phyloP scores from a whole-genome alignment of 2,888 invertebrate genomes.

The Aricia artaxerxes region DNA sequence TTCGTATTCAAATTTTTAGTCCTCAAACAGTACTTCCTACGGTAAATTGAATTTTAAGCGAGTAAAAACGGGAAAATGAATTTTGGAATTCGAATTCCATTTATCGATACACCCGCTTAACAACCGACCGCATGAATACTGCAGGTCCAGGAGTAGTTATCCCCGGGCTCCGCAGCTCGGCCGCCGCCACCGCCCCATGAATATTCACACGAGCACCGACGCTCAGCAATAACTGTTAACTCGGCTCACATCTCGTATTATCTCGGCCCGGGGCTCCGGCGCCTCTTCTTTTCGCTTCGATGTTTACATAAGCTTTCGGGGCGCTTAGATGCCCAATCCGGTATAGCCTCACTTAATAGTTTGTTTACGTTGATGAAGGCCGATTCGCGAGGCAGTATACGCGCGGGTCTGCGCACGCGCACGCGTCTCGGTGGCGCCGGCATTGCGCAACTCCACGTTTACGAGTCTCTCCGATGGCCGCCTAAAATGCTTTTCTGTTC shows the following conservation, averaged over 20 bases:
- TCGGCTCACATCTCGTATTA: slow-evolving; percentile 55
- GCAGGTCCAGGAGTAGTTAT: slow-evolving; percentile 47
- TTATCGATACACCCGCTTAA: slow-evolving; percentile 40
- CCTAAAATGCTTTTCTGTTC: slow-evolving; percentile 60
- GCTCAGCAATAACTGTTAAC: slow-evolving; percentile 72
- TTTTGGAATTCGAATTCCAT: slow-evolving; percentile 30
- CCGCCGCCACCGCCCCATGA: slow-evolving; percentile 56
- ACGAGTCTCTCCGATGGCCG: slow-evolving; percentile 56
- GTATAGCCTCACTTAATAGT: slow-evolving; percentile 54
- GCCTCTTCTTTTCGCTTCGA: slow-evolving; percentile 42
- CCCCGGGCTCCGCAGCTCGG: slow-evolving; percentile 51
- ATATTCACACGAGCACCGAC: slow-evolving; percentile 64
- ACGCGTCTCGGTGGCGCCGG: slow-evolving; percentile 78
- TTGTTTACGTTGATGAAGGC: slow-evolving; percentile 78
- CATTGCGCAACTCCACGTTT: slow-evolving; percentile 69
- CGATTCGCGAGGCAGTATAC: slow-evolving; percentile 79
- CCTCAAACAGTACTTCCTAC: background rate
- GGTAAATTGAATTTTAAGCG: background rate
- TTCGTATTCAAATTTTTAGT: background rate
- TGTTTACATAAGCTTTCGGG: slow-evolving; percentile 26
- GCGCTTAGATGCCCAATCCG: slow-evolving; percentile 37
- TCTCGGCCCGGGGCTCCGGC: slow-evolving; percentile 52
- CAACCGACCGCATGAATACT: slow-evolving; percentile 44
- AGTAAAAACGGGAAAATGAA: slow-evolving; percentile 1
- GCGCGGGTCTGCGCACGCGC: slow-evolving; percentile 75